Evolutionary conservation across 2,797 vertebrate genomes (phyloP).

Genomic region (Myiothlypis coronata): DNA sequence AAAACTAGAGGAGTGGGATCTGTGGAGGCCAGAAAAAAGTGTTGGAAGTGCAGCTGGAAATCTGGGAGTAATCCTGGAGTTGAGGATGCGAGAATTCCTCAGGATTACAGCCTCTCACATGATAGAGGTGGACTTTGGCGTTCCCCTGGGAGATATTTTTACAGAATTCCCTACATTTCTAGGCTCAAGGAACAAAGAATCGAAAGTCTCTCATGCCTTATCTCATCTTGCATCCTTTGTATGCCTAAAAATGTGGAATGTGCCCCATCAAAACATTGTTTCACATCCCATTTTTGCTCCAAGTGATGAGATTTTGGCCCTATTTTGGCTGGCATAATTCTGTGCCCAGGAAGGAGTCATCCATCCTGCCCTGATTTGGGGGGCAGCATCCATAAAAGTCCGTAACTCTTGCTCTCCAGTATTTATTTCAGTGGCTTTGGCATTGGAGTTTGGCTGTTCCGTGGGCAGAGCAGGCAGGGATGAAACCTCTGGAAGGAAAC

Average conservation of each 20-base stretch:
- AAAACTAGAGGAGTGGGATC: neutral
- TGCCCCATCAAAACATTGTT: neutral
- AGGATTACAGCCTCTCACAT: neutral
- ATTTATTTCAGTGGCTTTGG: neutral
- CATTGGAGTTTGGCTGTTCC: neutral
- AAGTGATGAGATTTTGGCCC: neutral
- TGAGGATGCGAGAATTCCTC: neutral
- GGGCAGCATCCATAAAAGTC: neutral
- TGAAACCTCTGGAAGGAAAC: neutral
- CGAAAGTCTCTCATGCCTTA: neutral
- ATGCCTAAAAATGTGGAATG: neutral
- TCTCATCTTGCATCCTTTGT: neutral
- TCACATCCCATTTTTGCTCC: neutral
- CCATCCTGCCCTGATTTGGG: neutral
- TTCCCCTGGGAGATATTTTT: neutral
- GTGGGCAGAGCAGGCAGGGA: neutral
- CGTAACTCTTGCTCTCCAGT: accelerated
- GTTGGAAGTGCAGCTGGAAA: neutral
- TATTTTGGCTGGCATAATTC: neutral
- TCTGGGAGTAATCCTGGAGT: neutral
- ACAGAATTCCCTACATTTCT: neutral
- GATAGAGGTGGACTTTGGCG: neutral
- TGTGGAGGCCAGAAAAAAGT: neutral
- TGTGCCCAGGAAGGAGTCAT: neutral
- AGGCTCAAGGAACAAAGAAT: accelerated